Evolutionary conservation across 37 sponge, comb jelly and placozoan species (phyloP), one percentile per base, ranked within the genome.

Genomic region (Diacarnus erythraeanus): DNA sequence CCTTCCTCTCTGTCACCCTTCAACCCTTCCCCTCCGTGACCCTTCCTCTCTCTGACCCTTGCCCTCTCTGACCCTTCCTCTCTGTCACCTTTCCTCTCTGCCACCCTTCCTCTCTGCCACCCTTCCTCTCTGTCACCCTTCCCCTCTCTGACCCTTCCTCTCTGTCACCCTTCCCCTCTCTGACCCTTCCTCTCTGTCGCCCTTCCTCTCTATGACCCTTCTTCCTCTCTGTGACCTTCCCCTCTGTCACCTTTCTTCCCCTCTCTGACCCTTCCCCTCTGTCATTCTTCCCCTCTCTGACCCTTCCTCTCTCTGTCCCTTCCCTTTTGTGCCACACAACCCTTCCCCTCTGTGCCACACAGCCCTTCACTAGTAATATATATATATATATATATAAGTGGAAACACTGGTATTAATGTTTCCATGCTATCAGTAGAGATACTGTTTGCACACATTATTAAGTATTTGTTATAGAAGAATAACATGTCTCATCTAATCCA

Each of bases 81-180:
- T 17, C 17, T 71, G n/a, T n/a, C n/a, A n/a, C n/a, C n/a, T 41
- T 31, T 15, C 10, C 72, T 71, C 72, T 36, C 66, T 18, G 10
- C 33, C 23, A 10, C 12, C 33, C 66, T 64, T 29, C 36, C 71
- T 33, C 9, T 70, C 40, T 70, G 42, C 42, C 71, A 17, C 71
- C 23, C 71, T 23, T 27, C 42, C 71, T 35, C n/a, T n/a, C n/a
- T n/a, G n/a, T n/a, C 71, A 27, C 71, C 40, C 39, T 70, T 27
- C 27, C 39, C 42, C 71, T 15, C 9, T 70, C 29, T 20, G 25
- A 64, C n/a, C 25, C 65, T 25, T 20, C 42, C 71, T 35, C 37
- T 41, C n/a, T 56, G 33, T 44, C 41, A 1, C 35, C 51, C 15
- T 27, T 44, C 8, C 21, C 36, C 64, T 34, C 40, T 42, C 66